Evolutionary conservation across 2,797 vertebrate species (phyloP).

Genomic region (Nothura maculosa): DNA sequence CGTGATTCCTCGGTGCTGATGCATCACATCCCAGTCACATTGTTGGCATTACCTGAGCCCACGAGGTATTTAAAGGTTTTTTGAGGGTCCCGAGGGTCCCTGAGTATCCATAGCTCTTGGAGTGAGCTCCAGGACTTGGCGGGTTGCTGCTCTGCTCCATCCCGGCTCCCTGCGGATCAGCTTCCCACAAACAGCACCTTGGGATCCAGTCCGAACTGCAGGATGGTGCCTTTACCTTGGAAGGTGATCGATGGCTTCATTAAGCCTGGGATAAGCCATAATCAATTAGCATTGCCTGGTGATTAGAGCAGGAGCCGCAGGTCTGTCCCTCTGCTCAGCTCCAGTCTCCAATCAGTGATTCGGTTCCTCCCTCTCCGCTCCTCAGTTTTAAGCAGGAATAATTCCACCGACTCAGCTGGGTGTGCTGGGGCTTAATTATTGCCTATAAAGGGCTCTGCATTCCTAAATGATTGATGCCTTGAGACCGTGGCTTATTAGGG

Average conservation of each 20-base stretch:
- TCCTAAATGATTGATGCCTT: background rate
- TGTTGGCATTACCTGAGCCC: background rate
- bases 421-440: background rate
- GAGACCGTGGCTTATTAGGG: background rate
- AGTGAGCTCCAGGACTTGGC: background rate
- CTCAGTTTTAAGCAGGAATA: background rate
- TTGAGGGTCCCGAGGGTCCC: background rate
- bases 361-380: background rate
- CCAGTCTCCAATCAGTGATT: background rate
- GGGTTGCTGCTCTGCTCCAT: fast-evolving
- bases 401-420: constrained; percentile 30
- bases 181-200: background rate
- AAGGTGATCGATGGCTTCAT: background rate
- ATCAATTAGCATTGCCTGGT: background rate
- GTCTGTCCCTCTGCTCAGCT: background rate
- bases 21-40: background rate
- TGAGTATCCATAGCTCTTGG: background rate
- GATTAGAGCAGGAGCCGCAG: background rate
- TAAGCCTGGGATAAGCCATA: background rate
- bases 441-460: background rate
- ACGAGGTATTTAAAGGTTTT: background rate
- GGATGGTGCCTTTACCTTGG: background rate
- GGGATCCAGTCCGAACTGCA: background rate
- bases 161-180: background rate
- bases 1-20: background rate